These are phyloP conservation scores for Gerris buenoi DNA, from an alignment of 1,140 invertebrate species.

Conservation along the genomic window DNA sequence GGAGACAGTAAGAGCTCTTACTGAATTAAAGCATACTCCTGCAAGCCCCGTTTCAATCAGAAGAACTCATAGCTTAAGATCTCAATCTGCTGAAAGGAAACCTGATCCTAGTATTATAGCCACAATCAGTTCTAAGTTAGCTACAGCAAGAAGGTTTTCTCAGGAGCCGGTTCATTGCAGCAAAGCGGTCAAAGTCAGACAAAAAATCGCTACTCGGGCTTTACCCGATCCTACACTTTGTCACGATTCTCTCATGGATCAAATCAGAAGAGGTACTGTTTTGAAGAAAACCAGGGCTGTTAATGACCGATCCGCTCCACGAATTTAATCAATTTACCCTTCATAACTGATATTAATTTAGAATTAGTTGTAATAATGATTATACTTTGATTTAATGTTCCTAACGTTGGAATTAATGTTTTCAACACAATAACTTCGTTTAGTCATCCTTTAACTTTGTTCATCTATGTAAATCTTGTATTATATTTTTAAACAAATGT, in stretches of 20 bases:
- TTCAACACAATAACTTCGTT: too few species aligned
- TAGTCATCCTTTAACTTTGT: too few species aligned
- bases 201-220: slow-evolving; percentile 41
- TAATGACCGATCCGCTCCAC: slow-evolving; percentile 52
- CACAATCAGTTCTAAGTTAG: slow-evolving; percentile 51
- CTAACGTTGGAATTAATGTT: too few species aligned
- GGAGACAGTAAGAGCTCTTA: slow-evolving; percentile 69
- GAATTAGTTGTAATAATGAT: too few species aligned
- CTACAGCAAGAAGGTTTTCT: slow-evolving; percentile 30
- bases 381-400: too few species aligned
- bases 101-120: slow-evolving; percentile 50
- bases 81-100: slow-evolving; percentile 36
- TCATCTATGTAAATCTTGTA: too few species aligned
- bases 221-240: slow-evolving; percentile 37
- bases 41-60: slow-evolving; percentile 64
- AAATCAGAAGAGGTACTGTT: slow-evolving; percentile 69
- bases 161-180: slow-evolving; percentile 26
- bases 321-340: too few species aligned
- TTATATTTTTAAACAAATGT: too few species aligned
- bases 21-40: slow-evolving; percentile 68
- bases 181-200: slow-evolving; percentile 43
- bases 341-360: too few species aligned
- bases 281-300: slow-evolving; percentile 48
- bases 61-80: slow-evolving; percentile 30
- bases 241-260: slow-evolving; percentile 67